phyloP scores from a whole-genome alignment of 2,888 invertebrate genomes.

The Campoplex capitator region DNA sequence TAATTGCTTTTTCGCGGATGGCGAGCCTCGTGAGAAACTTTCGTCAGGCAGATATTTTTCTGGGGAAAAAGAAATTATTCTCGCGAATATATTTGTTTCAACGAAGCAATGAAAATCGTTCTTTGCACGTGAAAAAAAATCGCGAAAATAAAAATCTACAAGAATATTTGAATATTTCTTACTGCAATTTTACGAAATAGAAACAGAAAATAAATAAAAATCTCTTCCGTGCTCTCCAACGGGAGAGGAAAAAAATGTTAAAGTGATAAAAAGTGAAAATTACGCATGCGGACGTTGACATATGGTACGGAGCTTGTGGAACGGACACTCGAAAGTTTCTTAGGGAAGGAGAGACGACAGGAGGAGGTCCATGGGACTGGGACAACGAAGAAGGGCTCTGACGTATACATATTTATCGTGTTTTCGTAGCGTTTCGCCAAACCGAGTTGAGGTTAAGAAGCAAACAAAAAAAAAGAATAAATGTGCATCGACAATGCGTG shows the following conservation, averaged over 20 bases:
- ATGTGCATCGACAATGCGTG: conserved; percentile 65
- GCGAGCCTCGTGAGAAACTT: conserved; percentile 53
- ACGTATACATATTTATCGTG: conserved; percentile 71
- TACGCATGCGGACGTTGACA: conserved; percentile 54
- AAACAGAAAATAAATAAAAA: background rate
- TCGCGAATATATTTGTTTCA: background rate
- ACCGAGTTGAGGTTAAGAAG: conserved; percentile 25
- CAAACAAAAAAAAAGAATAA: conserved; percentile 52
- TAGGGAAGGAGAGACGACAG: conserved; percentile 26
- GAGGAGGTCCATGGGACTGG: conserved; percentile 39
- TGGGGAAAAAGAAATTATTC: background rate
- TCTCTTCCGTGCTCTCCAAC: background rate
- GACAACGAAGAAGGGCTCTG: conserved; percentile 39
- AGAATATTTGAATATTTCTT: background rate
- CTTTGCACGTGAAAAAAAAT: background rate
- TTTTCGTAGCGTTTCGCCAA: conserved; percentile 49
- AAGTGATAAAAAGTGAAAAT: conserved; percentile 25
- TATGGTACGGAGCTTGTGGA: conserved; percentile 36
- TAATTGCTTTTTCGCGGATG: conserved; percentile 68
- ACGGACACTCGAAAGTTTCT: conserved; percentile 52
- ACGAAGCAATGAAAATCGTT: too few species aligned
- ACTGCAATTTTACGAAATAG: background rate
- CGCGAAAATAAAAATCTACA: background rate
- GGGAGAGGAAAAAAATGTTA: conserved; percentile 3
- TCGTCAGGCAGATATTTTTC: background rate